Conservation (phyloP, 1,140 invertebrate genomes). For the Ceratina japonica region DNA sequence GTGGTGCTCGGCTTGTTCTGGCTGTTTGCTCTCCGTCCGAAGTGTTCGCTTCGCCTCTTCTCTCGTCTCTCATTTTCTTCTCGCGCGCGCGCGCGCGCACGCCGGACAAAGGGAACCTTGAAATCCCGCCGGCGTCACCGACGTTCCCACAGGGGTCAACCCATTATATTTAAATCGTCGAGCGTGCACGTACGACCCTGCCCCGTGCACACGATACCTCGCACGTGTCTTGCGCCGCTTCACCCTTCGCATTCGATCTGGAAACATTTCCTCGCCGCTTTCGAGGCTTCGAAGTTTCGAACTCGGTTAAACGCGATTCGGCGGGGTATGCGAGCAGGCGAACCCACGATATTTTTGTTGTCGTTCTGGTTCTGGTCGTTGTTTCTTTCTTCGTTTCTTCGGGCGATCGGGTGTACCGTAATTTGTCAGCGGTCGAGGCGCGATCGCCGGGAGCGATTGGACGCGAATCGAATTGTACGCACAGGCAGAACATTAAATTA, state of each 20-base stretch:
- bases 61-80: constrained; percentile 12
- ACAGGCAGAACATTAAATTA: constrained; percentile 64
- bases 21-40: constrained; percentile 24
- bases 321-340: too few species aligned
- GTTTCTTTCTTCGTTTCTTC: too few species aligned
- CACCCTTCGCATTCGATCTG: too few species aligned
- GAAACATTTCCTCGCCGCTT: too few species aligned
- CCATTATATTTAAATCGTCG: constrained; percentile 68
- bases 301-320: too few species aligned
- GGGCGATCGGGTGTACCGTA: too few species aligned
- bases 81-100: background rate
- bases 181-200: constrained; percentile 23
- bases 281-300: too few species aligned
- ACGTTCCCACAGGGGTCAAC: constrained; percentile 63
- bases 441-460: too few species aligned
- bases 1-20: background rate
- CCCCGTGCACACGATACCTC: background rate
- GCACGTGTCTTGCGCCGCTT: too few species aligned
- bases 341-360: too few species aligned
- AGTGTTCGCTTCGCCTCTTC: background rate
- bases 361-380: too few species aligned
- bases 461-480: background rate
- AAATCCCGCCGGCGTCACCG: constrained; percentile 56
- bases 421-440: too few species aligned
- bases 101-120: constrained; percentile 64